phyloP scores from a whole-genome alignment of 2,888 invertebrate genomes.

The Pollenia amentaria region DNA sequence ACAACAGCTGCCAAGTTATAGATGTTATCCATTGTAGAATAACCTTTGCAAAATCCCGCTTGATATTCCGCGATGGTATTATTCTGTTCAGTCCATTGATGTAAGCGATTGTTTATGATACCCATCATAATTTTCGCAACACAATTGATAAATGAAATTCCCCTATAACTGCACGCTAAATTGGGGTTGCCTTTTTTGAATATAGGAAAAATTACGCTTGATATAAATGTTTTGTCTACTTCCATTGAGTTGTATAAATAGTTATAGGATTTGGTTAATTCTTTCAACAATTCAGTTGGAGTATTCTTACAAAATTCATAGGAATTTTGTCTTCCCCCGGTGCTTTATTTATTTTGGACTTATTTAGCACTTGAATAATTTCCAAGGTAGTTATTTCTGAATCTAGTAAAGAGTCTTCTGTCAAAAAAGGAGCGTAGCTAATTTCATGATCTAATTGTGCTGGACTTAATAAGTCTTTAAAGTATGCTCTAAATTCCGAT shows the following conservation, averaged over 20 bases:
- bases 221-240: too few relatives aligned
- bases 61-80: neutral
- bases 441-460: neutral
- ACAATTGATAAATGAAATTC: too few relatives aligned
- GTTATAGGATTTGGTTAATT: neutral
- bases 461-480: neutral
- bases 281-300: neutral
- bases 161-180: too few relatives aligned
- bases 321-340: too few relatives aligned
- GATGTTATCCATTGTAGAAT: neutral
- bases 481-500: too few relatives aligned
- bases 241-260: neutral
- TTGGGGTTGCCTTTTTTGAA: too few relatives aligned
- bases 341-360: too few relatives aligned
- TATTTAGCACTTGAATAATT: too few relatives aligned
- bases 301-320: too few relatives aligned
- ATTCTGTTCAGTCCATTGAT: neutral
- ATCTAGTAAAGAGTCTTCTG: neutral
- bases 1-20: conserved; percentile 2
- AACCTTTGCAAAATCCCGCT: neutral
- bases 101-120: neutral
- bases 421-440: neutral
- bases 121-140: too few relatives aligned
- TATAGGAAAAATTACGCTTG: too few relatives aligned
- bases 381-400: too few relatives aligned